phyloP scores from a whole-genome alignment of 2,888 invertebrate species.

The Nudaria mundana region DNA sequence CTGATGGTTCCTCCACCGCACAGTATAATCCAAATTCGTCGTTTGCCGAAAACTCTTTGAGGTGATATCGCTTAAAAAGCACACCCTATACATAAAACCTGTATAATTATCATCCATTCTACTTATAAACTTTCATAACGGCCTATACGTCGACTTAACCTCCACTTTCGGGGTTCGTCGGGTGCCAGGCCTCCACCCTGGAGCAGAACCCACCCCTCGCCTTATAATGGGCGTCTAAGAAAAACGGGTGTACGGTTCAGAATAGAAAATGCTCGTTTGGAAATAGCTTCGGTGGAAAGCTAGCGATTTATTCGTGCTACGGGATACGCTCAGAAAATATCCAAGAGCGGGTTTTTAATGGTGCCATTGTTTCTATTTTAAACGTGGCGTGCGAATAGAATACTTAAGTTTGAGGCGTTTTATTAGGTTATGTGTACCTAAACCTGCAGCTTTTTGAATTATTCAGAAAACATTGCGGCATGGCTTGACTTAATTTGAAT shows the following conservation, averaged over 20 bases:
- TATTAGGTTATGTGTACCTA: constrained; percentile 18
- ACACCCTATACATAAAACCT: constrained; percentile 71
- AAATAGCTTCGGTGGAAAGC: constrained; percentile 81
- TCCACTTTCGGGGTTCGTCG: constrained; percentile 65
- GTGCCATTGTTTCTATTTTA: constrained; percentile 79
- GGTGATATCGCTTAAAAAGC: constrained; percentile 71
- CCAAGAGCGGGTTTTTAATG: constrained; percentile 80
- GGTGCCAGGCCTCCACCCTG: constrained; percentile 26
- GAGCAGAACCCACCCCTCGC: constrained; percentile 53
- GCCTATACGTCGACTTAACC: constrained; percentile 80
- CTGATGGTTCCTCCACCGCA: constrained; percentile 17
- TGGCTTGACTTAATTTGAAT: constrained; percentile 5
- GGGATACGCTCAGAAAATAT: constrained; percentile 77
- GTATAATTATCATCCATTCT: constrained; percentile 80
- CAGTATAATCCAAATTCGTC: constrained; percentile 42
- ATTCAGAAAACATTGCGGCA: constrained; percentile 7
- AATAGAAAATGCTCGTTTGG: constrained; percentile 81
- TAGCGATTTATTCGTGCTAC: constrained; percentile 77
- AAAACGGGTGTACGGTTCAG: constrained; percentile 79
- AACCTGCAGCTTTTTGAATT: constrained; percentile 16
- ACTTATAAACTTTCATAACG: constrained; percentile 81
- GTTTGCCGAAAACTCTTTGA: constrained; percentile 55
- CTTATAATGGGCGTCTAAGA: constrained; percentile 79
- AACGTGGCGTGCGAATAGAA: constrained; percentile 76
- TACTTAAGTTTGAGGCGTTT: constrained; percentile 58